Percentiles rank a stretch among this genome's conserved stretches.
These are phyloP conservation scores for Teleiodes luculella DNA, from an alignment of 2,888 invertebrate species.

Conservation along the genomic window DNA sequence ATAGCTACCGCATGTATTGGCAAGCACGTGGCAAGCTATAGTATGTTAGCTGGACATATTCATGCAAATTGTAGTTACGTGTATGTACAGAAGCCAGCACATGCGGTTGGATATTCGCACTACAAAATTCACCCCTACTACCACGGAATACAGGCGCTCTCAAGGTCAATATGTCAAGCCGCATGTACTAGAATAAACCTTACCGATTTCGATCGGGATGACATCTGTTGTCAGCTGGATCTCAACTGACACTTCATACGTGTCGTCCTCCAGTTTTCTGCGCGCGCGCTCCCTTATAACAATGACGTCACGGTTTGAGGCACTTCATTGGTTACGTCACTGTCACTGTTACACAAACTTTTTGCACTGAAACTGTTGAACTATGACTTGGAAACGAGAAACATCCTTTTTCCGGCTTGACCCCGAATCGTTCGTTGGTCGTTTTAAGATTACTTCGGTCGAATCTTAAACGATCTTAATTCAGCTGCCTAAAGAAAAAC, in stretches of 20 bases:
- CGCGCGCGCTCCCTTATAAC: constrained; percentile 33
- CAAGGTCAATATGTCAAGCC: too few relatives aligned
- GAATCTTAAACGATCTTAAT: not conserved
- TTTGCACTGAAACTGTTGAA: not conserved
- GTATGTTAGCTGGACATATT: too few relatives aligned
- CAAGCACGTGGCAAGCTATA: too few relatives aligned
- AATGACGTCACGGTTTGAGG: constrained; percentile 38
- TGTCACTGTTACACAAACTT: constrained; percentile 8
- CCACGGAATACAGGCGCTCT: too few relatives aligned
- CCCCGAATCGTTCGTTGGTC: not conserved
- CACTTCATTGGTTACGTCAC: constrained; percentile 10
- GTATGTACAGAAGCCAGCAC: too few relatives aligned
- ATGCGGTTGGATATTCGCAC: too few relatives aligned
- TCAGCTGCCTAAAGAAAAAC: not conserved
- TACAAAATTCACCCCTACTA: too few relatives aligned
- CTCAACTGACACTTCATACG: constrained; percentile 76
- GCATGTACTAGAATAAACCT: constrained; percentile 29
- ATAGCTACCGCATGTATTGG: too few relatives aligned
- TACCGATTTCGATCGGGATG: constrained; percentile 68
- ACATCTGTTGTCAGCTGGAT: constrained; percentile 78
- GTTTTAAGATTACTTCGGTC: not conserved
- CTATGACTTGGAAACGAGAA: not conserved
- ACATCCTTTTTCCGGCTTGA: not conserved
- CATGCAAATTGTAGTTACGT: too few relatives aligned
- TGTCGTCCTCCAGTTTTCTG: constrained; percentile 74